A percentile compares a stretch with the other conserved stretches of the same genome.
phyloP scores from a whole-genome alignment of 2,797 vertebrate genomes.

The Centropyge bicolor region DNA sequence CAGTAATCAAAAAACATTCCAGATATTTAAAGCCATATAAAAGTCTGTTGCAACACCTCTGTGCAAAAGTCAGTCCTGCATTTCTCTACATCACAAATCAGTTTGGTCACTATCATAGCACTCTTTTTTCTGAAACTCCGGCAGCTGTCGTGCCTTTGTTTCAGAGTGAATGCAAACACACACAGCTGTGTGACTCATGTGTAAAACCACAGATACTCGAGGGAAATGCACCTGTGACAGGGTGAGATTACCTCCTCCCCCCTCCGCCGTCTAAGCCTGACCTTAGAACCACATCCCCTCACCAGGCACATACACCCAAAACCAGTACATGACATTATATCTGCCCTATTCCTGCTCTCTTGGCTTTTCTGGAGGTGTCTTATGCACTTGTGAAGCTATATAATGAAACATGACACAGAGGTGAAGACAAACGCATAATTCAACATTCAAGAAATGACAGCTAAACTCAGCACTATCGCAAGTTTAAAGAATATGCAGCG shows the following conservation, averaged over 20 bases:
- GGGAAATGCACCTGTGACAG: slow-evolving; percentile 84
- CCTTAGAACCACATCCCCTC: slow-evolving; percentile 80
- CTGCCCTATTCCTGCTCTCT: slow-evolving; percentile 14
- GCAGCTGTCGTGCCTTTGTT: slow-evolving; percentile 74
- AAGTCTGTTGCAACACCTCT: neutral
- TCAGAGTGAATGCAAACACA: slow-evolving; percentile 61
- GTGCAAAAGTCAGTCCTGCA: slow-evolving; percentile 7
- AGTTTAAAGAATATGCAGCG: neutral
- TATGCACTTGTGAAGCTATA: neutral
- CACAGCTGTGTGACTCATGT: slow-evolving; percentile 79
- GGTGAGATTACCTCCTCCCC: slow-evolving; percentile 61
- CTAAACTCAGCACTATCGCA: neutral
- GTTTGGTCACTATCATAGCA: slow-evolving; percentile 47
- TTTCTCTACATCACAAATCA: slow-evolving; percentile 52
- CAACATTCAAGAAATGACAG: neutral
- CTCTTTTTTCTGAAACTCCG: slow-evolving; percentile 31
- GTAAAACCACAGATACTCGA: slow-evolving; percentile 81
- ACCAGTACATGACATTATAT: slow-evolving; percentile 42
- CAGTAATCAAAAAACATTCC: neutral
- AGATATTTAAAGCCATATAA: neutral
- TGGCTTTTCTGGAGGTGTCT: neutral
- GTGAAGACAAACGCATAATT: slow-evolving; percentile 3
- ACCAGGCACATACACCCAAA: slow-evolving; percentile 56
- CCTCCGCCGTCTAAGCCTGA: slow-evolving; percentile 55
- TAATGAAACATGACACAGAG: neutral